Conservation (phyloP, 2,113 vertebrate species). For the Limanda limanda region DNA sequence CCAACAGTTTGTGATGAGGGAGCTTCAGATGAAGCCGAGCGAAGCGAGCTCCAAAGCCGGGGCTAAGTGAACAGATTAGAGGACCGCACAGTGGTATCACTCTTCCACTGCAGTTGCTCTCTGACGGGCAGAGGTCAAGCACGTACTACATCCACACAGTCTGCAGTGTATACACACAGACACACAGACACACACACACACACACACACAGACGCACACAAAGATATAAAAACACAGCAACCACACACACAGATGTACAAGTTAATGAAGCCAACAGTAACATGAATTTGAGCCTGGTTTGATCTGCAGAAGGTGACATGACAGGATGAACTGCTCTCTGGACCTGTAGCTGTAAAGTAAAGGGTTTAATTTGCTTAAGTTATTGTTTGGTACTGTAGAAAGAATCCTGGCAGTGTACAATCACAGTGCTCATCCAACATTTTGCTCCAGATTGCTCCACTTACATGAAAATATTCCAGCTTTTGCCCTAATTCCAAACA, state of each 20-base stretch:
- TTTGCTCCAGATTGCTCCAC: neutral
- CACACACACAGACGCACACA: constrained; percentile 14
- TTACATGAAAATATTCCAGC: neutral
- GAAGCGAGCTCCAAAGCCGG: constrained; percentile 54
- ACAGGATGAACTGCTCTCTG: constrained; percentile 1
- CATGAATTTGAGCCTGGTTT: constrained; percentile 18
- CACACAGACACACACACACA: constrained; percentile 4
- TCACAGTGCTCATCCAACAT: neutral
- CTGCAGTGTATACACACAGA: neutral
- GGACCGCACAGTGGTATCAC: constrained; percentile 44
- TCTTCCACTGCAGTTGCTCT: constrained; percentile 50
- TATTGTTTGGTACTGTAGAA: too few relatives aligned
- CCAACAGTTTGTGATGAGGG: constrained; percentile 55
- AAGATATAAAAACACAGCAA: constrained; percentile 1
- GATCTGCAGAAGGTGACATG: constrained; percentile 15
- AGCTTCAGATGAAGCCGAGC: constrained; percentile 59
- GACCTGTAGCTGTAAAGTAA: neutral
- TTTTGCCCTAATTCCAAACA: neutral
- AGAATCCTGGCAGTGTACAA: neutral
- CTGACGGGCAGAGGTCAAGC: constrained; percentile 57
- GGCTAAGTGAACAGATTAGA: constrained; percentile 71
- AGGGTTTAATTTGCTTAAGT: neutral
- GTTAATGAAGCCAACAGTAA: constrained; percentile 29
- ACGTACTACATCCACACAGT: constrained; percentile 24
- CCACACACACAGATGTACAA: constrained; percentile 13